Conservation (phyloP, 2,888 invertebrate species). For the Macropis europaea region DNA sequence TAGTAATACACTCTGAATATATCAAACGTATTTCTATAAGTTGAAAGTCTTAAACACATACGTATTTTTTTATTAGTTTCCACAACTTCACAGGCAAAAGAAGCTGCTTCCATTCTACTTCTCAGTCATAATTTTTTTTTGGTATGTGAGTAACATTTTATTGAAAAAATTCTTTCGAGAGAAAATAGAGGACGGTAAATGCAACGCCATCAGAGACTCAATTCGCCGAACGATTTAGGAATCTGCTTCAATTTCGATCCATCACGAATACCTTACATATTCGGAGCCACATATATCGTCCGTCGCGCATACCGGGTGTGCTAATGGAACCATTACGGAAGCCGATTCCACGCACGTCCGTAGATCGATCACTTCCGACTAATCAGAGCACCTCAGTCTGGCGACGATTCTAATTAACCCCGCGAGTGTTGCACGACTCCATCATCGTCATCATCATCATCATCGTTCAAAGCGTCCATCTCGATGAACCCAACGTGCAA, state of each 20-base stretch:
- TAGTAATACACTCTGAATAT: too few relatives aligned
- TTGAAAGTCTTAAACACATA: too few relatives aligned
- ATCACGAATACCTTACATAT: slow-evolving; percentile 73
- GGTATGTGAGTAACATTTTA: neutral
- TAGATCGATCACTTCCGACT: slow-evolving; percentile 73
- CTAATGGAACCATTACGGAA: slow-evolving; percentile 68
- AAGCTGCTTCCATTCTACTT: too few relatives aligned
- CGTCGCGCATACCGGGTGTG: slow-evolving; percentile 64
- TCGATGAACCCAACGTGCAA: neutral
- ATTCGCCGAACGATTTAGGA: slow-evolving; percentile 36
- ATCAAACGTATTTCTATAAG: too few relatives aligned
- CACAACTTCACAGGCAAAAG: too few relatives aligned
- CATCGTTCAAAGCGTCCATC: slow-evolving; percentile 14
- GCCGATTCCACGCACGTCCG: slow-evolving; percentile 46
- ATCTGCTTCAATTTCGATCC: slow-evolving; percentile 65
- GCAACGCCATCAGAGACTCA: neutral
- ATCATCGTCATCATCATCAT: too few relatives aligned
- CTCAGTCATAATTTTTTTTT: too few relatives aligned
- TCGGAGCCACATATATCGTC: slow-evolving; percentile 61
- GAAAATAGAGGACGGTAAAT: neutral
- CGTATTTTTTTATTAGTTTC: too few relatives aligned
- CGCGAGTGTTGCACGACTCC: slow-evolving; percentile 5
- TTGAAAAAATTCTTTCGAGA: neutral
- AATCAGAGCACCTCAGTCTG: slow-evolving; percentile 57
- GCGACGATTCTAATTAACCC: slow-evolving; percentile 68